These are phyloP conservation scores for Cydia amplana DNA, from an alignment of 1,140 invertebrate genomes.

Conservation along the genomic window DNA sequence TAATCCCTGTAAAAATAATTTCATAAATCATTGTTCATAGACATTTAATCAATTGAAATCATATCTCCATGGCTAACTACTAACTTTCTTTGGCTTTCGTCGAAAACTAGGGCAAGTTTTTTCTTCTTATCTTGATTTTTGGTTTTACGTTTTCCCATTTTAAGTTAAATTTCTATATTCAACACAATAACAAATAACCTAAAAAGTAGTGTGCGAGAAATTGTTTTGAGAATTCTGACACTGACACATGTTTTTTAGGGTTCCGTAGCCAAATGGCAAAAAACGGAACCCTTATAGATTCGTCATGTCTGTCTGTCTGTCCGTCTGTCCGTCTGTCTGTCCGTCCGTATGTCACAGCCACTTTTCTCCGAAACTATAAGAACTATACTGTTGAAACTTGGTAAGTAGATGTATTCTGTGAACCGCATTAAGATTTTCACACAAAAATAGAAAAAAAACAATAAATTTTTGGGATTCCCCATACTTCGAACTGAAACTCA, in stretches of 20 bases:
- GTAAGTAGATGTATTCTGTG: too few species aligned
- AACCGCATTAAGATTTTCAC: too few species aligned
- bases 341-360: too few species aligned
- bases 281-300: too few species aligned
- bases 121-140: conserved; percentile 65
- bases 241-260: neutral
- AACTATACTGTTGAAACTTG: too few species aligned
- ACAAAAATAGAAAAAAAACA: too few species aligned
- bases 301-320: too few species aligned
- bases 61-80: conserved; percentile 34
- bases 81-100: conserved; percentile 75
- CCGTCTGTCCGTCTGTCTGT: too few species aligned
- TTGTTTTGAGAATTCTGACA: neutral
- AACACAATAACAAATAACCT: neutral
- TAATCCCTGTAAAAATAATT: conserved; percentile 80
- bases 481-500: too few species aligned
- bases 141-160: conserved; percentile 66
- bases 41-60: conserved; percentile 33
- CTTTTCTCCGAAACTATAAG: too few species aligned
- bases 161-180: conserved; percentile 19
- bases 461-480: too few species aligned
- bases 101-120: conserved; percentile 75
- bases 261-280: too few species aligned
- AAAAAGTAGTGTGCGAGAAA: neutral
- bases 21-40: conserved; percentile 18